Evolutionary conservation across 2,888 invertebrate genomes (phyloP).

Genomic region (Athrips mouffetella): DNA sequence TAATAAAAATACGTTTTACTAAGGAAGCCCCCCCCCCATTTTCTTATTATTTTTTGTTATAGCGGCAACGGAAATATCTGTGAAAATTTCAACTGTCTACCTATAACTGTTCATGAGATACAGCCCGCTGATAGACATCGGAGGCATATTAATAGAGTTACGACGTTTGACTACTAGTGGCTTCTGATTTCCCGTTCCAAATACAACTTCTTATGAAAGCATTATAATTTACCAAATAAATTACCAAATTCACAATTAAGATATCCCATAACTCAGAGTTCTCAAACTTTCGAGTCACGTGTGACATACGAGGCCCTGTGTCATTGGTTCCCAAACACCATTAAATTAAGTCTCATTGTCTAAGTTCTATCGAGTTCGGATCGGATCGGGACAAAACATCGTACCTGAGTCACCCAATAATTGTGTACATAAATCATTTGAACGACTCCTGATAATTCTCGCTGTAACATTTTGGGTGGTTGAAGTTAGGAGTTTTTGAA

Average conservation of each 20-base stretch:
- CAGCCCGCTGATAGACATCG: no score
- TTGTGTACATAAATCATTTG: constrained; percentile 78
- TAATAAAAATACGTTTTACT: no score
- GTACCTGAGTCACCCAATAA: constrained; percentile 77
- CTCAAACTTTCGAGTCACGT: not conserved
- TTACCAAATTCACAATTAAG: not conserved
- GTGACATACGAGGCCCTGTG: constrained; percentile 8
- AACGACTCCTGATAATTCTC: constrained; percentile 78
- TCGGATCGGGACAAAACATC: constrained; percentile 71
- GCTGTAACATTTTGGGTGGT: constrained; percentile 52
- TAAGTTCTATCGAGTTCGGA: constrained; percentile 63
- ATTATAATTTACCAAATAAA: not conserved
- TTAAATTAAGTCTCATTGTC: constrained; percentile 73
- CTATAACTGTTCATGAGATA: no score
- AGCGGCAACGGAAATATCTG: no score
- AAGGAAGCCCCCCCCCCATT: no score
- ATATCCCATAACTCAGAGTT: not conserved
- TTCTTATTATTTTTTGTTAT: no score
- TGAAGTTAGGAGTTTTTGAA: constrained; percentile 26
- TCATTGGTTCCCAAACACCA: constrained; percentile 45
- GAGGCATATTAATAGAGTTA: no score
- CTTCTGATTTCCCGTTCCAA: no score
- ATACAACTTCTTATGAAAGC: not conserved
- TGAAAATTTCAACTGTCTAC: no score
- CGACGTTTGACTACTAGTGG: no score